These are phyloP conservation scores for Mastacembelus armatus DNA, from an alignment of 2,797 vertebrate species.

Conservation along the genomic window DNA sequence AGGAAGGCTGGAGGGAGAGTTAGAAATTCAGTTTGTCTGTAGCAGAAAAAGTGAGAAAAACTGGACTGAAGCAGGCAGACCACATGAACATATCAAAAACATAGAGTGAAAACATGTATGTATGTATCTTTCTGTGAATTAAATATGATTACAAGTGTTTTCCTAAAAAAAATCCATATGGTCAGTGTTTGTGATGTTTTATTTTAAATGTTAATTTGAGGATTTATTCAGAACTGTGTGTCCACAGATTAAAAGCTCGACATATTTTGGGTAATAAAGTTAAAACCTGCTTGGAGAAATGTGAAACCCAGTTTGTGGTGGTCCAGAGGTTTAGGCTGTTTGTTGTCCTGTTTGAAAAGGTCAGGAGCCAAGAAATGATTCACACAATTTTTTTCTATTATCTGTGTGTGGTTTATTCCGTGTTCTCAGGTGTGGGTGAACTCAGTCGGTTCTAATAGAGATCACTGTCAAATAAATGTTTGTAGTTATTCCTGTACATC, in stretches of 20 bases:
- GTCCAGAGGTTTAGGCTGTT: conserved; percentile 49
- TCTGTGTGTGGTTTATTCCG: conserved; percentile 38
- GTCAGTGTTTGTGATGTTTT: conserved; percentile 51
- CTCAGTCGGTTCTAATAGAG: conserved; percentile 39
- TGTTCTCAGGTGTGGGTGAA: conserved; percentile 34
- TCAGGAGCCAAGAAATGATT: conserved; percentile 29
- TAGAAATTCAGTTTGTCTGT: not conserved
- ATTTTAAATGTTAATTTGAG: conserved; percentile 59
- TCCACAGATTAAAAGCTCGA: conserved; percentile 24
- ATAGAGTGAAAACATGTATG: not conserved
- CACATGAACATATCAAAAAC: conserved; percentile 6
- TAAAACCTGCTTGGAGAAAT: conserved; percentile 50
- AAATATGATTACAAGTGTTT: conserved; percentile 13
- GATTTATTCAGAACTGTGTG: too few relatives aligned
- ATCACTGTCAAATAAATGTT: conserved; percentile 31
- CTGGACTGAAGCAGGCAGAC: conserved; percentile 15
- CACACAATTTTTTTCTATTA: conserved; percentile 50
- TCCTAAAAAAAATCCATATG: conserved; percentile 32
- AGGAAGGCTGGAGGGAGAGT: not conserved
- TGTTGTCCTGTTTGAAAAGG: conserved; percentile 38
- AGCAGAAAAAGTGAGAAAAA: not conserved
- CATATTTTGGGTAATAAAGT: conserved; percentile 44
- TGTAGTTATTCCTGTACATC: conserved; percentile 37
- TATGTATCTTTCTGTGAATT: conserved; percentile 54
- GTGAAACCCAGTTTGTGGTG: conserved; percentile 34